These are phyloP conservation scores for Peromyscus aztecus DNA, from an alignment of 2,797 vertebrate genomes.

Conservation along the genomic window DNA sequence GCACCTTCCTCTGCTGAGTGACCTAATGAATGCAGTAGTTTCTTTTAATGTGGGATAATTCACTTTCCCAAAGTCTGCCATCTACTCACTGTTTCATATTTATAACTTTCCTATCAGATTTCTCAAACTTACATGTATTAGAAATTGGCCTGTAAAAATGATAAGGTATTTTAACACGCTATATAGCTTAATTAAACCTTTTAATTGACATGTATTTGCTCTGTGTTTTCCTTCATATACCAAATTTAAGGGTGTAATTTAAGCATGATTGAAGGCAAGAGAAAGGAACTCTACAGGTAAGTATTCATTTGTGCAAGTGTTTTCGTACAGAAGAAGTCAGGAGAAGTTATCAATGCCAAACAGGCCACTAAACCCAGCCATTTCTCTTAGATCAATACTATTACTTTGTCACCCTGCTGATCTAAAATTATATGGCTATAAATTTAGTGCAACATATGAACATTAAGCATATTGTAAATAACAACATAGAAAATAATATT, in stretches of 20 bases:
- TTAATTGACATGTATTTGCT: constrained; percentile 5
- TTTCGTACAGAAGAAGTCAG: background rate
- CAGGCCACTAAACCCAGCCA: background rate
- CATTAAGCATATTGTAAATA: background rate
- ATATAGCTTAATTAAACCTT: background rate
- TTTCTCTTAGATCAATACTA: background rate
- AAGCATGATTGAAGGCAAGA: background rate
- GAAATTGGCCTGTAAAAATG: background rate
- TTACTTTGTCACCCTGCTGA: background rate
- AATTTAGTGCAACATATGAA: background rate
- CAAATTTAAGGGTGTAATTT: background rate
- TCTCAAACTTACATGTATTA: background rate
- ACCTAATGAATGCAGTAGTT: background rate
- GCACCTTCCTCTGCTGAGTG: background rate
- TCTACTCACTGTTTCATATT: background rate
- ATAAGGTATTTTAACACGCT: background rate
- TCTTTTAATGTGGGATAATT: background rate
- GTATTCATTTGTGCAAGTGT: background rate
- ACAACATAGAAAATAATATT: background rate
- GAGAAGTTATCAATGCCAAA: background rate
- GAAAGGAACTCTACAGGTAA: background rate
- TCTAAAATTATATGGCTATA: background rate
- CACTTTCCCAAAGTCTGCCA: background rate
- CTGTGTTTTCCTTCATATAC: background rate
- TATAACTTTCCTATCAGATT: background rate